Percentiles rank a stretch among this genome's conserved stretches.
These are phyloP conservation scores for Peromyscus aztecus DNA, from an alignment of 2,797 vertebrate genomes.

Conservation along the genomic window DNA sequence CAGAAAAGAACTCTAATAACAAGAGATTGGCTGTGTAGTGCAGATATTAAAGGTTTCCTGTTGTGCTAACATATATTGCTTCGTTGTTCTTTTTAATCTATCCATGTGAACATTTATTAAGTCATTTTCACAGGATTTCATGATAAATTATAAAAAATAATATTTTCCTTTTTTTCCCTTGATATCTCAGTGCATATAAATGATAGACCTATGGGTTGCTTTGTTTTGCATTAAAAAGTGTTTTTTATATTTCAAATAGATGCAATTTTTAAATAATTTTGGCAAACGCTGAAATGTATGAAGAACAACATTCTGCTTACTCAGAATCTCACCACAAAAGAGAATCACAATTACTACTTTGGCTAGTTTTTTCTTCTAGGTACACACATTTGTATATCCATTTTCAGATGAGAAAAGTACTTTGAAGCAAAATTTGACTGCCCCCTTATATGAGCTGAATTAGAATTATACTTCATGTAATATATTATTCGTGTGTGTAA, in stretches of 20 bases:
- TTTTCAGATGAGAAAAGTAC: constrained; percentile 57
- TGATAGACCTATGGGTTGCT: constrained; percentile 42
- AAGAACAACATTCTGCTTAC: constrained; percentile 51
- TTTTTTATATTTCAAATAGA: constrained; percentile 30
- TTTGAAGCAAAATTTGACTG: constrained; percentile 45
- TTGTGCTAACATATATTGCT: constrained; percentile 22
- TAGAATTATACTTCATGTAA: constrained; percentile 60
- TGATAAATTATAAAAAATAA: constrained; percentile 33
- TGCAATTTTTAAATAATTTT: constrained; percentile 57
- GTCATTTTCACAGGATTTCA: constrained; percentile 53
- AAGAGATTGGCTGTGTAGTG: background rate
- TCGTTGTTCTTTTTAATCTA: constrained; percentile 52
- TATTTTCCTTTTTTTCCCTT: constrained; percentile 37
- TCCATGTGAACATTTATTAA: constrained; percentile 45
- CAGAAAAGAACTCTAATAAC: constrained; percentile 21
- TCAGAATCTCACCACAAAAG: constrained; percentile 1
- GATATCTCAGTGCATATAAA: background rate
- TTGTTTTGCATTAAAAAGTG: constrained; percentile 64
- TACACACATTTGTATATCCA: constrained; percentile 26
- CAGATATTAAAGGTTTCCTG: constrained; percentile 50
- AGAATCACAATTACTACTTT: constrained; percentile 37
- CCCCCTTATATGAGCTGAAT: constrained; percentile 40
- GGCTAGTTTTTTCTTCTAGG: background rate
- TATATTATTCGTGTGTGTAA: constrained; percentile 11
- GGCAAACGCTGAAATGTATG: constrained; percentile 22